Evolutionary conservation across 2,888 invertebrate species (phyloP).

Genomic region (Tetanocera ferruginea): DNA sequence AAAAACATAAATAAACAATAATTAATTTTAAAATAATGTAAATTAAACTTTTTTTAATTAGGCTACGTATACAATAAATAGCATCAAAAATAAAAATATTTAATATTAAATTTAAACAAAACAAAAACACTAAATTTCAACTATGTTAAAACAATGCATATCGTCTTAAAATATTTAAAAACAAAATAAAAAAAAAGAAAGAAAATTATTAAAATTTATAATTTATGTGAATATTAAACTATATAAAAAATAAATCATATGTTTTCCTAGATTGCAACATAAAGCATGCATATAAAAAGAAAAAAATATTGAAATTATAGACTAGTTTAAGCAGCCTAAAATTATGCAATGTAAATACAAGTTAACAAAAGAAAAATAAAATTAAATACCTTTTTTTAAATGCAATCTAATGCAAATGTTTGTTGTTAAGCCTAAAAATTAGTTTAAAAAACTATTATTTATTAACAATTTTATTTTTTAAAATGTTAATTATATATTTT

Average conservation of each 20-base stretch:
- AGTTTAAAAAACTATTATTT: conserved; percentile 2
- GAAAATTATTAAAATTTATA: conserved; percentile 21
- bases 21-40: conserved; percentile 26
- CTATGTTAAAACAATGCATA: conserved; percentile 30
- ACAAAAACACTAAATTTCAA: conserved; percentile 28
- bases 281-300: conserved; percentile 41
- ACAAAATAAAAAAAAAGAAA: not conserved
- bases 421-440: conserved; percentile 14
- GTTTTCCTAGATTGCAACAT: conserved; percentile 57
- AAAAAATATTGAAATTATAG: not conserved
- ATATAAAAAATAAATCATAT: conserved; percentile 41
- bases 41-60: not conserved
- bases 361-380: not conserved
- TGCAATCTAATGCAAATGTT: conserved; percentile 11
- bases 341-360: conserved; percentile 31
- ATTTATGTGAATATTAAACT: conserved; percentile 44
- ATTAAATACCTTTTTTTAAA: conserved; percentile 26
- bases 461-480: conserved; percentile 15
- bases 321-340: not conserved
- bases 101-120: conserved; percentile 22
- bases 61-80: not conserved
- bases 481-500: not conserved
- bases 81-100: conserved; percentile 44
- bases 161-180: conserved; percentile 18
- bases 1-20: conserved; percentile 42